Percentiles rank a stretch among this genome's conserved stretches.
Conservation (phyloP, 2,797 vertebrate genomes). For the Uromys caudimaculatus region DNA sequence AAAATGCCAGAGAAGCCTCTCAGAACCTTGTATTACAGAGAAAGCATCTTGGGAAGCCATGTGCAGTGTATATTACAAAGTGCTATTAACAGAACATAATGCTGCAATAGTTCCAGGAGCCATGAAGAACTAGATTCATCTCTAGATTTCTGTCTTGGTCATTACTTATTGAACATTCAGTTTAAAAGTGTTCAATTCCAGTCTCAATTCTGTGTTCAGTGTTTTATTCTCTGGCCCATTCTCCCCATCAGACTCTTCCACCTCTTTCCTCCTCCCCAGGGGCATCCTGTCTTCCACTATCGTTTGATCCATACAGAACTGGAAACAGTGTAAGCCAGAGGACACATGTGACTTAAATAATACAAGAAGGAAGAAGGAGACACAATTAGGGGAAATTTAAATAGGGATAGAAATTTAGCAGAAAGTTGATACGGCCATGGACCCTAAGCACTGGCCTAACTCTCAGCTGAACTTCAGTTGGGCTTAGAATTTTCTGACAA, state of each 20-base stretch:
- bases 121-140: neutral
- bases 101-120: neutral
- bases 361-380: neutral
- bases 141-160: conserved; percentile 6
- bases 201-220: too few relatives aligned
- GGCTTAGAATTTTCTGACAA: conserved; percentile 23
- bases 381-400: neutral
- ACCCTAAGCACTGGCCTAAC: neutral
- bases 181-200: neutral
- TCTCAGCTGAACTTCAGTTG: neutral
- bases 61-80: neutral
- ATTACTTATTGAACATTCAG: neutral
- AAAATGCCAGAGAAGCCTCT: conserved; percentile 44
- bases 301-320: neutral
- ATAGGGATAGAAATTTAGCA: neutral
- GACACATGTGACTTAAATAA: neutral
- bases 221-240: neutral
- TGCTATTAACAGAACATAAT: neutral
- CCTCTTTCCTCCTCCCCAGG: accelerated
- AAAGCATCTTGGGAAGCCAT: neutral
- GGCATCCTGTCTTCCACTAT: neutral
- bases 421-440: neutral
- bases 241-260: neutral
- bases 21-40: neutral
- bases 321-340: neutral